These are phyloP conservation scores for Dipodomys stephensi DNA, from an alignment of 2,113 vertebrate genomes.

Conservation along the genomic window DNA sequence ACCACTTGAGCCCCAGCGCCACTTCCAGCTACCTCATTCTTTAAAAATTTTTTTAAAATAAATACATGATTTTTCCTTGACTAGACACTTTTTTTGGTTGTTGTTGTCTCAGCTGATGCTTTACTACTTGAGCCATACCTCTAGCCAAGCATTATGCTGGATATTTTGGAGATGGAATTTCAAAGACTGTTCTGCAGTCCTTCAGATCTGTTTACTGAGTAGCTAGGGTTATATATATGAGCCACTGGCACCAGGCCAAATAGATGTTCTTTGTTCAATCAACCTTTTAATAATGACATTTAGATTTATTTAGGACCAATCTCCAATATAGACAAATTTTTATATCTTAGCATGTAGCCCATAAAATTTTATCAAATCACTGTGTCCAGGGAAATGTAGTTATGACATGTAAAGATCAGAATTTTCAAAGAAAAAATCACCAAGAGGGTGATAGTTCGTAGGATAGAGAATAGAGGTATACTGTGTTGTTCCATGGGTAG, in stretches of 20 bases:
- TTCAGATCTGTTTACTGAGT: too few species aligned
- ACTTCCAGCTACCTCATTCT: too few species aligned
- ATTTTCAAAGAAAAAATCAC: conserved; percentile 3
- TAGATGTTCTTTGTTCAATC: conserved; percentile 25
- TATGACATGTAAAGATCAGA: conserved; percentile 1
- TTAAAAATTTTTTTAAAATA: too few species aligned
- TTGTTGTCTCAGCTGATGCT: too few species aligned
- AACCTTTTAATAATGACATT: background rate
- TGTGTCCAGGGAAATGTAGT: conserved; percentile 12
- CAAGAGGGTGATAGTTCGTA: background rate
- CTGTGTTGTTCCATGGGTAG: background rate
- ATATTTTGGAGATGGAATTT: too few species aligned
- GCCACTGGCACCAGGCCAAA: background rate
- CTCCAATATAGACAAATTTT: background rate
- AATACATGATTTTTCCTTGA: too few species aligned
- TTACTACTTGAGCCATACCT: too few species aligned
- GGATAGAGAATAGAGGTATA: background rate
- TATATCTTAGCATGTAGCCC: background rate
- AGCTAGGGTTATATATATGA: too few species aligned
- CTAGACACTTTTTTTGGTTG: too few species aligned
- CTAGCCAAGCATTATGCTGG: too few species aligned
- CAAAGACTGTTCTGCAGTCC: too few species aligned
- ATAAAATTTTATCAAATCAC: background rate
- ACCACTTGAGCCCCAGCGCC: too few species aligned
- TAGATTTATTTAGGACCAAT: conserved; percentile 35